These are phyloP conservation scores for Sepiola atlantica DNA, from an alignment of 2,888 invertebrate species.

Conservation along the genomic window DNA sequence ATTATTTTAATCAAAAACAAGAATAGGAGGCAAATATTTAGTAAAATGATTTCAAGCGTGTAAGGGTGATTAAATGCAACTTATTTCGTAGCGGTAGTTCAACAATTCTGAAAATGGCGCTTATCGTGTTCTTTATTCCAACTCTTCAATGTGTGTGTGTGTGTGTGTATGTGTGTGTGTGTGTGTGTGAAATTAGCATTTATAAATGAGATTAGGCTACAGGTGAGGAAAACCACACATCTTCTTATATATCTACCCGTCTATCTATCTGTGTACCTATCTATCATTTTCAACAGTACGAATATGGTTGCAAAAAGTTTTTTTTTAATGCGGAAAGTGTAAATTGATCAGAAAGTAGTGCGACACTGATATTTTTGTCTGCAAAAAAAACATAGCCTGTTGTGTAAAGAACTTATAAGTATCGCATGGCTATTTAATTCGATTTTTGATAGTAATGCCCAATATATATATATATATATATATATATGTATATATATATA, in stretches of 20 bases:
- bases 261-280: not conserved
- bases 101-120: too few species aligned
- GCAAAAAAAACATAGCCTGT: not conserved
- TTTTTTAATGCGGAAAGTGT: not conserved
- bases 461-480: not conserved
- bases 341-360: not conserved
- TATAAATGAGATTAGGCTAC: too few species aligned
- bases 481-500: not conserved
- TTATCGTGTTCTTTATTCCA: too few species aligned
- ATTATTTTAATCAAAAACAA: not conserved
- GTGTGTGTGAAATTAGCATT: not conserved
- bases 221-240: not conserved
- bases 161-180: rapidly evolving
- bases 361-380: not conserved
- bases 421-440: not conserved
- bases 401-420: not conserved
- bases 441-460: too few species aligned
- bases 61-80: not conserved
- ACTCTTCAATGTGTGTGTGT: not conserved
- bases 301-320: not conserved
- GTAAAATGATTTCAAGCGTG: not conserved
- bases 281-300: not conserved
- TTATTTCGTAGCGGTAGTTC: too few species aligned
- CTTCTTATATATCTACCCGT: not conserved
- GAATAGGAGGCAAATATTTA: not conserved